Evolutionary conservation across 2,797 vertebrate genomes (phyloP), one percentile per base, ranked within the genome.

Genomic region (Thamnophis elegans): DNA sequence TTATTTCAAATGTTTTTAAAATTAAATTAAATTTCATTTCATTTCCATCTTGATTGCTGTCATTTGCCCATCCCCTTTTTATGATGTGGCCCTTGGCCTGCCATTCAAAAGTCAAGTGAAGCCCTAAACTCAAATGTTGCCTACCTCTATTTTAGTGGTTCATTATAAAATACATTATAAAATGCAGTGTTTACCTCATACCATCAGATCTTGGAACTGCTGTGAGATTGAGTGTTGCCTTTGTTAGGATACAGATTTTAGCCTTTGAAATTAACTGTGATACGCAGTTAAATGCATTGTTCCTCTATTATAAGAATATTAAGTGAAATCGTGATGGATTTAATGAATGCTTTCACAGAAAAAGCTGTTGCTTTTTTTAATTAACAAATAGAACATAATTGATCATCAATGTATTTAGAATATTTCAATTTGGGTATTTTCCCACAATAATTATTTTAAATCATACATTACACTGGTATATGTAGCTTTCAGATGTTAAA

Each of bases 401-500:
- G 28, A 91, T 89, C 5, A 89, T 93, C 92, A 93, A 58, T 94
- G 62, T 91, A 56, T 89, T 90, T 51, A 93, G 86, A 91, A 95
- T 94, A 94, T 60, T 87, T 87, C 86, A 47, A 90, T 28, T 53
- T n/a, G 59, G 56, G 93, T 62, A 32, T 87, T 91, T 91, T 36
- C 90, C 92, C 47, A 87, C 91, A 85, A 42, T 82, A 47, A 47
- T 25, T 47, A 25, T 96, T 94, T 92, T 96, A 97, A 95, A 96
- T 92, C 90, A 88, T 95, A 51, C 47, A 89, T 65, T 95, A 47
- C 82, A 53, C 51, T 92, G 92, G 93, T 96, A 94, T 95, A 95
- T 92, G 12, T 95, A 95, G 91, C 7, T 93, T 97, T 95, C 96
- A 96, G 96, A 91, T 56, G 93, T 94, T 95, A 96, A 97, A 97